A percentile compares a stretch with the other conserved stretches of the same genome.
Evolutionary conservation across 1,140 invertebrate species (phyloP).

Genomic region (Lysiphlebus fabarum): DNA sequence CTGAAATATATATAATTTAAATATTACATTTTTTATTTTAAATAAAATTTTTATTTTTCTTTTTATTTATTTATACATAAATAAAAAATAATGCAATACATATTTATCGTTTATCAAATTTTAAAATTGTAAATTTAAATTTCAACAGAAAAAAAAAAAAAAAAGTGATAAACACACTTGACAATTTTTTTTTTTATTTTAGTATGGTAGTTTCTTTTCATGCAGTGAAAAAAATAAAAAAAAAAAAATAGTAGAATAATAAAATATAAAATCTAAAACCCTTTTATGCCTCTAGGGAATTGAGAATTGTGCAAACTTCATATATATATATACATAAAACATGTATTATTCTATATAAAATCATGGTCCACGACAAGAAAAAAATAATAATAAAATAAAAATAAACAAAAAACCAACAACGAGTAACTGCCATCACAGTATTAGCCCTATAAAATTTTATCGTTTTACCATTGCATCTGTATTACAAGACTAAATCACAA

Average conservation of each 20-base stretch:
- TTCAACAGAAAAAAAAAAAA: constrained; percentile 1
- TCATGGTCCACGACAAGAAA: constrained; percentile 35
- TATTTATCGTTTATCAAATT: constrained; percentile 6
- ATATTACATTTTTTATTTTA: no score
- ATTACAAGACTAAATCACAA: constrained; percentile 25
- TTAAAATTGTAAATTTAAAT: constrained; percentile 3
- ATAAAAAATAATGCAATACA: no score
- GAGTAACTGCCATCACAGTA: constrained; percentile 26
- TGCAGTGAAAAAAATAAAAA: no score
- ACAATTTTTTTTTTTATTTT: no score
- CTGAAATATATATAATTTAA: no score
- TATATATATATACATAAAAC: constrained; percentile 32
- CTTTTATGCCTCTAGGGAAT: constrained; percentile 29
- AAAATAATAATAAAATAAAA: constrained; percentile 9
- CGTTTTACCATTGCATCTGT: constrained; percentile 12
- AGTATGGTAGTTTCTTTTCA: background rate
- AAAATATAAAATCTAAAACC: constrained; percentile 35
- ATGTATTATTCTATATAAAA: constrained; percentile 40
- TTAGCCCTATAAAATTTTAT: constrained; percentile 46
- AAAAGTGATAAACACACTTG: no score
- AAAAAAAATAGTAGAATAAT: background rate
- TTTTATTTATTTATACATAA: no score
- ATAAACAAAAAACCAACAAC: background rate
- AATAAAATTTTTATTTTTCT: no score
- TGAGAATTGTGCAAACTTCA: constrained; percentile 22